Evolutionary conservation across 1,140 invertebrate genomes (phyloP).

Genomic region (Pemphigus obesinymphae): DNA sequence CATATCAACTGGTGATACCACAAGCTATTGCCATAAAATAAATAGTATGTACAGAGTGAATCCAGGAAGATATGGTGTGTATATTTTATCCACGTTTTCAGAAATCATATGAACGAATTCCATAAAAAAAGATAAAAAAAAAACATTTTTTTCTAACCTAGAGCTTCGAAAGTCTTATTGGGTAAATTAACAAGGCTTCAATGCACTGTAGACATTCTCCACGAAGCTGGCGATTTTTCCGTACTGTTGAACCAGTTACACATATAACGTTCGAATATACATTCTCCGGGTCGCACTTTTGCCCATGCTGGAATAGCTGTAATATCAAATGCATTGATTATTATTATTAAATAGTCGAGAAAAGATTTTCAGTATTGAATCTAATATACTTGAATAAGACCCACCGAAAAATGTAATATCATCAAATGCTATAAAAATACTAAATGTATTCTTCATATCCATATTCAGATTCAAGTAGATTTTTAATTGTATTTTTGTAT

Average conservation of each 20-base stretch:
- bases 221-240: slow-evolving; percentile 53
- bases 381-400: slow-evolving; percentile 58
- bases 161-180: slow-evolving; percentile 63
- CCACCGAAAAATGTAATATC: slow-evolving; percentile 63
- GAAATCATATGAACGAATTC: too few species aligned
- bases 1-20: too few species aligned
- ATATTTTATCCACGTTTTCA: too few species aligned
- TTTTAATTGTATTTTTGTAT: too few species aligned
- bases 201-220: slow-evolving; percentile 60
- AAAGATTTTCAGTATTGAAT: too few species aligned
- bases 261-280: slow-evolving; percentile 61
- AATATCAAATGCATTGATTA: neutral
- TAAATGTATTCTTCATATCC: too few species aligned
- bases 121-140: too few species aligned
- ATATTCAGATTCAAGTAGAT: too few species aligned
- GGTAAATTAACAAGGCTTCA: slow-evolving; percentile 61
- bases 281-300: slow-evolving; percentile 56
- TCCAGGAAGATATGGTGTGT: too few species aligned
- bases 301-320: slow-evolving; percentile 58
- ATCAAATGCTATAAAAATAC: slow-evolving; percentile 63
- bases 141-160: slow-evolving; percentile 50
- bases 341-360: too few species aligned
- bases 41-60: too few species aligned
- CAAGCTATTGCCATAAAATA: too few species aligned
- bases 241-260: slow-evolving; percentile 62